Conservation (phyloP, 2,113 vertebrate species). For the Orthonyx spaldingii region DNA sequence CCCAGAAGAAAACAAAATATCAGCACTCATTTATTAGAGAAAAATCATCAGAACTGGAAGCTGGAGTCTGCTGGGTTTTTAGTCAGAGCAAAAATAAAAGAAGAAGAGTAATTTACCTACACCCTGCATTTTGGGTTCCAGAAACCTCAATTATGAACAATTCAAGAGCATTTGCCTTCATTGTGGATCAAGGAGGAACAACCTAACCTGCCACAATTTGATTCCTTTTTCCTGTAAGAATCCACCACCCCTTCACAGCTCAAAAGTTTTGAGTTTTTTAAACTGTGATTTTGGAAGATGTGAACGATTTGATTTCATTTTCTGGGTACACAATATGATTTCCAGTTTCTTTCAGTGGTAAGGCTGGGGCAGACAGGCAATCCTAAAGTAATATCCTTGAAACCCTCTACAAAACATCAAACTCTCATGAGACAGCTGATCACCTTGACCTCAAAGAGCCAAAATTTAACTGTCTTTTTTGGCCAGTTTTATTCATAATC, state of each 20-base stretch:
- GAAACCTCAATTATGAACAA: neutral
- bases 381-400: neutral
- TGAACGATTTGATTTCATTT: neutral
- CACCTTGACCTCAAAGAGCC: neutral
- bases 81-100: neutral
- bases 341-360: neutral
- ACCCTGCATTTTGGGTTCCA: neutral
- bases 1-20: slow-evolving; percentile 1
- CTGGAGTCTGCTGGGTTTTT: neutral
- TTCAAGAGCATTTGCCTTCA: neutral
- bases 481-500: neutral
- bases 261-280: neutral
- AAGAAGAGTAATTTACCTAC: neutral
- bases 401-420: neutral
- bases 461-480: neutral
- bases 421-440: neutral
- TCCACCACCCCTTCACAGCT: neutral
- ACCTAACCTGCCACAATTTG: neutral
- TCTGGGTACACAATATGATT: neutral
- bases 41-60: neutral
- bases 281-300: neutral
- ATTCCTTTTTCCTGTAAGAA: neutral
- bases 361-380: neutral
- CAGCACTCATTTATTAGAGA: neutral
- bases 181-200: neutral